Base-by-base conservation (phyloP, 1,140 invertebrate species). In the Hydropsyche tenuis region DNA sequence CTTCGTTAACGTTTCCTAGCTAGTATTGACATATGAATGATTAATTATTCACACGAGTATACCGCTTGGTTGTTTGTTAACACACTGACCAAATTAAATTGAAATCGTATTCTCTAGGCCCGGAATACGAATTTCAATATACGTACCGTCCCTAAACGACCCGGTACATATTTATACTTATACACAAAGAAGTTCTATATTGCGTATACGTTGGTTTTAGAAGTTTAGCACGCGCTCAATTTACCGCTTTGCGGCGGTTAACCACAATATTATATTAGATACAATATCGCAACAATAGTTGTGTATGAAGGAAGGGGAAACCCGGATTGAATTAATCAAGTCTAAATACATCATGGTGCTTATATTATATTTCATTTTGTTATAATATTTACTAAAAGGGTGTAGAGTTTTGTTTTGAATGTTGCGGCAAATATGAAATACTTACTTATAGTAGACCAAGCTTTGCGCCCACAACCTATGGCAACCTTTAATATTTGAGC, bases 261-360 rank as follows among this genome's bases (percentile, higher is more conserved):
- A 25, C 56, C 56, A 22, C 56, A 60, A 60, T 60, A 60, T 60
- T 22, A 60, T 60, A 60, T 27, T 60, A 27, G 16, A 60, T 14
- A 60, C 56, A 60, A 60, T 60, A 60, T 60, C 20, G 18, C 11
- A 12, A 48, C 45, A 48, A 48, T 48, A 48, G 16, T 48, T n/a
- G 16, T 48, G 14, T 14, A 4, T 2, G 14, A 48, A 48, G 16
- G 45, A 37, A 37, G 30, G 3, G 9, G 9, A 48, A 6, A 3
- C 16, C 45, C 45, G 56, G 56, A 60, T 60, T 60, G 56, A 60
- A 60, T 60, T 60, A 60, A 60, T 60, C 56, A 60, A 60, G 22
- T 60, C 56, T 18, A 60, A 60, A 37, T 37, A 60, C 56, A 60
- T 60, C 23, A 14, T 20, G 9, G 9, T 60, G 20, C 25, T 60